Conservation (phyloP, 1,140 invertebrate species). For the Asbolus verrucosus region DNA sequence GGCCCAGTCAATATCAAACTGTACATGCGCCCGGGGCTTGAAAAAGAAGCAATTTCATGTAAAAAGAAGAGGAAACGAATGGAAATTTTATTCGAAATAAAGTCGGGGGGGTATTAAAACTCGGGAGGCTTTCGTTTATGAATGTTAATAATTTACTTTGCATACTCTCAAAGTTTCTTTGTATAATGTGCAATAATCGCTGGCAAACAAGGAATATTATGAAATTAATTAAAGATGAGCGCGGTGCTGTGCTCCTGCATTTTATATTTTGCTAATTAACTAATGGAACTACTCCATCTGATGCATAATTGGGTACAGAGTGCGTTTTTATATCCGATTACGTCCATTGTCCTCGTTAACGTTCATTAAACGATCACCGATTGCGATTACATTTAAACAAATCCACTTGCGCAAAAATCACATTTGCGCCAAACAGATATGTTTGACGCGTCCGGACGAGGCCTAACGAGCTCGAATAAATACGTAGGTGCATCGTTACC, state of each 20-base stretch:
- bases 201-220: conserved; percentile 56
- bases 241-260: conserved; percentile 46
- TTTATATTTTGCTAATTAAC: conserved; percentile 54
- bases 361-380: conserved; percentile 45
- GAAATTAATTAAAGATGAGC: conserved; percentile 47
- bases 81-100: conserved; percentile 65
- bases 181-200: conserved; percentile 59
- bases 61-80: conserved; percentile 61
- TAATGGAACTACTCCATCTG: conserved; percentile 51
- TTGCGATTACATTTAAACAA: conserved; percentile 27
- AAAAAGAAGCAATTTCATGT: conserved; percentile 57
- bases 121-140: conserved; percentile 63
- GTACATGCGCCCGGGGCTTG: conserved; percentile 59
- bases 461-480: conserved; percentile 24
- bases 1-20: conserved; percentile 59
- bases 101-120: conserved; percentile 60
- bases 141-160: conserved; percentile 66
- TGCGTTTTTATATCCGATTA: conserved; percentile 51
- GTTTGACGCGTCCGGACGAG: background rate
- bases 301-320: conserved; percentile 49
- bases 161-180: conserved; percentile 59
- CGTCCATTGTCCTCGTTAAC: conserved; percentile 51
- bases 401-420: conserved; percentile 22
- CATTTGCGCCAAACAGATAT: conserved; percentile 17
- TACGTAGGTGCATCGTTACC: too few species aligned